Evolutionary conservation across 2,113 vertebrate species (phyloP), one percentile per base, ranked within the genome.

Genomic region (Scytalopus superciliaris): DNA sequence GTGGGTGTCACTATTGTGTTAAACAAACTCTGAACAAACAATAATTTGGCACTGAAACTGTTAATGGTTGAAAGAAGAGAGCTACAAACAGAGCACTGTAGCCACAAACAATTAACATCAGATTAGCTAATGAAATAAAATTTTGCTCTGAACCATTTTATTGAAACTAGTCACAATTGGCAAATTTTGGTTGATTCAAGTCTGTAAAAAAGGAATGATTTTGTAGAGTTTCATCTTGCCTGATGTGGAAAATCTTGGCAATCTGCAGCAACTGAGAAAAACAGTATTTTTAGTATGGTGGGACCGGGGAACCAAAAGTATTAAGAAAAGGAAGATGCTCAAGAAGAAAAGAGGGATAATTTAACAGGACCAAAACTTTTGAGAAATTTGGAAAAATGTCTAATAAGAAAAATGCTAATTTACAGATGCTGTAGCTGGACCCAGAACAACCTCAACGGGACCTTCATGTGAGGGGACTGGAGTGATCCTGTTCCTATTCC

Each of bases 1-100:
- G 85, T 66, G 92, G 96, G 89, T 94, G 97, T 96, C 96, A 95
- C 90, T 96, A 39, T 85, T 89, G 87, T 66, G 37, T 78, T 72
- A 72, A 88, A 70, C 40, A 83, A 82, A 77, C 59, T 55, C 52
- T 37, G 62, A 91, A 42, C 13, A 57, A 37, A 52, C 35, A 3
- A 16, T 6, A 42, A 35, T 88, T 84, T 39, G 60, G 55, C 35
- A 44, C 24, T 50, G 40, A 80, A 83, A 53, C 17, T 55, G 15
- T 39, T 68, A 69, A 49, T 31, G 23, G 45, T 7, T 90, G 62
- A 91, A 95, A 87, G 57, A 45, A 92, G 37, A 88, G 12, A 28
- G 12, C n/a, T 87, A 37, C 37, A 93, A 87, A 50, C 19, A 63
- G 14, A 79, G 14, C 21, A 67, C 53, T 72, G 74, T 19, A 73